A percentile compares a stretch with the other conserved stretches of the same genome.
Evolutionary conservation across 92 coral and sea anemone species (phyloP).

Genomic region (Siderastrea radians): DNA sequence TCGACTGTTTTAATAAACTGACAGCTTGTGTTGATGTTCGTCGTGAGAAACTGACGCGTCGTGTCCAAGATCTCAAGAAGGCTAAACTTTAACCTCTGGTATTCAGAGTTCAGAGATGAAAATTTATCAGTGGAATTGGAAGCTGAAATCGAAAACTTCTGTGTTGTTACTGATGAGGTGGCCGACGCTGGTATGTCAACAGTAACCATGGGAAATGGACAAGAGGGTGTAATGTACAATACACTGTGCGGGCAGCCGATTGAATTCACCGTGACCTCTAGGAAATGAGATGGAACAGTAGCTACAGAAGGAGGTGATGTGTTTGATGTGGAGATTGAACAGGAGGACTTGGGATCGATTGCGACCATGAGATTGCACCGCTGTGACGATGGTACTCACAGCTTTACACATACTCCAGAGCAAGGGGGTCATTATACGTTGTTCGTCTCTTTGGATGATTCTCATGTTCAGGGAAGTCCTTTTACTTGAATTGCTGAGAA

Average conservation of each 20-base stretch:
- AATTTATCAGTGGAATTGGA: not conserved
- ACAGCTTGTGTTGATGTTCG: slow-evolving; percentile 9
- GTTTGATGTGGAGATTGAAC: slow-evolving; percentile 8
- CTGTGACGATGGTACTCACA: slow-evolving; percentile 43
- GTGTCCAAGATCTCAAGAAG: slow-evolving; percentile 13
- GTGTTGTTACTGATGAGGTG: not conserved
- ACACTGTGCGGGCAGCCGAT: slow-evolving; percentile 30
- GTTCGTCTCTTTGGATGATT: not conserved
- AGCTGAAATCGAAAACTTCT: not conserved
- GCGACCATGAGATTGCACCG: not conserved
- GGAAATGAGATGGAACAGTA: not conserved
- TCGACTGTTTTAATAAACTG: slow-evolving; percentile 15
- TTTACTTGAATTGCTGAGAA: not conserved
- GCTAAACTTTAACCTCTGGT: slow-evolving; percentile 22
- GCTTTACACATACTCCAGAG: not conserved
- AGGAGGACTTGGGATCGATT: no score
- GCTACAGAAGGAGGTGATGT: slow-evolving; percentile 2
- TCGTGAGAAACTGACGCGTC: not conserved
- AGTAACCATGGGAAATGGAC: slow-evolving; percentile 39
- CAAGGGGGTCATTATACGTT: not conserved
- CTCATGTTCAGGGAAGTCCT: not conserved
- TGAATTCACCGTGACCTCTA: slow-evolving; percentile 23
- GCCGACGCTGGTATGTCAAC: slow-evolving; percentile 36
- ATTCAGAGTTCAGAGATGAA: not conserved
- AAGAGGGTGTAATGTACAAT: slow-evolving; percentile 49